Evolutionary conservation across 2,113 vertebrate genomes (phyloP), one percentile per base, ranked within the genome.

Genomic region (Aphyosemion australe): DNA sequence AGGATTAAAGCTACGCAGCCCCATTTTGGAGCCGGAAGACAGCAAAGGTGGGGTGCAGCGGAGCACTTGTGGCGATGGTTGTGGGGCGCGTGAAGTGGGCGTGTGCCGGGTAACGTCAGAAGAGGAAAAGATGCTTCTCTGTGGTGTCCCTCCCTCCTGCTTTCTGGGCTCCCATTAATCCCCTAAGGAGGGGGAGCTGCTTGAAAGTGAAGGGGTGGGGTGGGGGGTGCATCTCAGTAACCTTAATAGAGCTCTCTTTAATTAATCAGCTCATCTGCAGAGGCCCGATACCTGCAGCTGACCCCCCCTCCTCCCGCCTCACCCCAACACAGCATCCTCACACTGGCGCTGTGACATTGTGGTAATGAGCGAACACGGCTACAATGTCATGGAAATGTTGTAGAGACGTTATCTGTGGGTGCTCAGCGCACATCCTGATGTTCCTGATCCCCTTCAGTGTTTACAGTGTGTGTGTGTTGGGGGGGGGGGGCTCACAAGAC

Each of bases 211-310:
- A 8, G 26, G 37, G 56, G 21, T 34, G 34, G 37, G 45, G 18
- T 51, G 62, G n/a, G 32, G 10, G 69, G 45, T 66, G 69, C 80
- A 82, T 88, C 86, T 88, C 84, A 86, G 80, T 89, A 92, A 90
- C 88, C 85, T 91, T 92, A 91, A 92, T 89, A 85, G 87, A 87
- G 85, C 78, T 84, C 68, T 83, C 78, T 85, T 90, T 92, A 93
- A 93, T 93, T 90, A 92, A 92, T 92, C 90, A 89, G 82, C 84
- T 91, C 89, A 86, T 89, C 86, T 90, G 80, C 82, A 78, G 78
- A 85, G 72, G 87, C 87, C 80, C 11, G 78, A 87, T 91, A 90
- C 86, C 85, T 92, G 89, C 90, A 88, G 89, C 80, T 85, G 84
- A 86, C 79, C 64, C 71, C 56, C 76, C 70, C 63, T 14, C n/a